phyloP scores from a whole-genome alignment of 2,113 vertebrate species.

The Burhinus bistriatus region DNA sequence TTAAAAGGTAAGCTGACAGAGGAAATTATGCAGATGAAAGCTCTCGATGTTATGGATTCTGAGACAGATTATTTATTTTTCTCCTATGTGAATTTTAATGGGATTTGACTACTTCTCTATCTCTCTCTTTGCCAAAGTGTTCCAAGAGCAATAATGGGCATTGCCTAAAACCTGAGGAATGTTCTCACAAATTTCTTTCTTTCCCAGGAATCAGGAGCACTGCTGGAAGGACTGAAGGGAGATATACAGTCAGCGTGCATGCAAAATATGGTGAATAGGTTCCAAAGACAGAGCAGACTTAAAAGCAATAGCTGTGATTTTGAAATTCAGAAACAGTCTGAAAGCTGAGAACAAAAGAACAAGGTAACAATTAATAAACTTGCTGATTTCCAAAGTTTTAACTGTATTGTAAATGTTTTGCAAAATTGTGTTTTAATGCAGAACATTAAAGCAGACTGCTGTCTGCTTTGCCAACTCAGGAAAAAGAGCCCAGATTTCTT shows the following conservation, averaged over 20 bases:
- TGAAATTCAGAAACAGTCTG: neutral
- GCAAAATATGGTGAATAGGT: neutral
- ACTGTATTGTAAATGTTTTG: neutral
- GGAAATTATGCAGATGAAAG: neutral
- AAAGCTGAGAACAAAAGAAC: neutral
- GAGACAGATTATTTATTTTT: neutral
- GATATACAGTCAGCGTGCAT: neutral
- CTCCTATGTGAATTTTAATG: neutral
- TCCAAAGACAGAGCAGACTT: neutral
- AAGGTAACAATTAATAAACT: neutral
- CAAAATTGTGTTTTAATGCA: neutral
- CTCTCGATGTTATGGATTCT: neutral
- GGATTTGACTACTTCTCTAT: neutral
- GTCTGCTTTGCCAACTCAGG: neutral
- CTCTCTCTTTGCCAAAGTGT: neutral
- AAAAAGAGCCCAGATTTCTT: neutral
- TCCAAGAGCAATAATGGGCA: slow-evolving; percentile 29
- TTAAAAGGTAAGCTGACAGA: neutral
- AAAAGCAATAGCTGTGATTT: neutral
- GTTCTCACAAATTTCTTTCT: slow-evolving; percentile 14
- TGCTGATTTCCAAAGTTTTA: neutral
- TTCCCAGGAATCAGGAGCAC: neutral
- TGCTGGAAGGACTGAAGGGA: neutral
- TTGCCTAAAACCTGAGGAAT: slow-evolving; percentile 28
- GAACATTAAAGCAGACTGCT: neutral